Conservation (phyloP, 2,797 vertebrate species). For the Anableps anableps region DNA sequence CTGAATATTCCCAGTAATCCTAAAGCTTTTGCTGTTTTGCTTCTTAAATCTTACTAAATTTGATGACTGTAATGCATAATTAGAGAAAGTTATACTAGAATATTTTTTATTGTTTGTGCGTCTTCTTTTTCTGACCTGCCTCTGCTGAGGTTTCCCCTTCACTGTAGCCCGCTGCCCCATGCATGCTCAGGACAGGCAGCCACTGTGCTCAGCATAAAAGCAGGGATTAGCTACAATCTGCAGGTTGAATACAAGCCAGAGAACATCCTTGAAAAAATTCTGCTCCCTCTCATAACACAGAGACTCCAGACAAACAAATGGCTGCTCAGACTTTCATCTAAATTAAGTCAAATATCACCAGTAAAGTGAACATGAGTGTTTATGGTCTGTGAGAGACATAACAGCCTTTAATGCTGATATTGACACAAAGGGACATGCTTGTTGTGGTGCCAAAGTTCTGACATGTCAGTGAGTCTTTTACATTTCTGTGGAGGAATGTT, state of each 20-base stretch:
- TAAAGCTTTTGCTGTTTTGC: neutral
- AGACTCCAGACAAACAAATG: neutral
- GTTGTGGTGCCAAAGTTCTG: neutral
- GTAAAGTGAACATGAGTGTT: neutral
- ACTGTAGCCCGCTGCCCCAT: neutral
- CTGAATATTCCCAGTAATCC: neutral
- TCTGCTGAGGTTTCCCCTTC: neutral
- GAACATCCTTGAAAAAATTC: neutral
- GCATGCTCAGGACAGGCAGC: neutral
- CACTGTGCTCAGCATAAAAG: neutral
- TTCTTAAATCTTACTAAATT: neutral
- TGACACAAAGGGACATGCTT: neutral
- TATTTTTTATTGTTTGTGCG: neutral
- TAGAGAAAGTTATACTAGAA: neutral
- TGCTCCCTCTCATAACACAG: neutral
- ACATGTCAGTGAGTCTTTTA: neutral
- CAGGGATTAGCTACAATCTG: neutral
- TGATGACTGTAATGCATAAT: neutral
- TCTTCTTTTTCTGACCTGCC: neutral
- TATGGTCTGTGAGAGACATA: neutral
- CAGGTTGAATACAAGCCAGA: neutral
- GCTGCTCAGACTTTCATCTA: neutral
- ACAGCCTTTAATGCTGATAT: neutral
- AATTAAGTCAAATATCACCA: neutral
- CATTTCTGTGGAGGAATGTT: neutral